These are phyloP conservation scores for Drosophila sp. DNA, from an alignment of 1,140 invertebrate genomes.

Conservation along the genomic window DNA sequence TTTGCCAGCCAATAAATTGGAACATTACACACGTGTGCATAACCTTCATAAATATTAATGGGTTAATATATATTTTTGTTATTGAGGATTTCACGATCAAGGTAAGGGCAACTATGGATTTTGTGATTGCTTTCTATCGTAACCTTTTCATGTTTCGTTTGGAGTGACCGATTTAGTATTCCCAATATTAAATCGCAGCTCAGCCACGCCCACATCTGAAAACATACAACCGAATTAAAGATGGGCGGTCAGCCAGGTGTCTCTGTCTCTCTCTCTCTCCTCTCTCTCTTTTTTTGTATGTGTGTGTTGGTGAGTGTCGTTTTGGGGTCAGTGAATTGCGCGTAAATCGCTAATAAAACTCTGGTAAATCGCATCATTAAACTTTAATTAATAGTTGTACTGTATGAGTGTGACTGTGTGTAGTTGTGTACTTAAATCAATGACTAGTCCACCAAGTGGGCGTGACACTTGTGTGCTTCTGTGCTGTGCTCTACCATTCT, in stretches of 20 bases:
- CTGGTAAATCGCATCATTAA: conserved; percentile 66
- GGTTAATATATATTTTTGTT: conserved; percentile 28
- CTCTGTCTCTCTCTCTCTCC: too few species aligned
- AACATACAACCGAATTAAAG: background rate
- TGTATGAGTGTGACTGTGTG: background rate
- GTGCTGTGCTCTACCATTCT: background rate
- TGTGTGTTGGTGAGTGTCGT: conserved; percentile 9
- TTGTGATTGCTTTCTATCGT: conserved; percentile 32
- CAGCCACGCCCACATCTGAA: conserved; percentile 25
- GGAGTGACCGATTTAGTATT: conserved; percentile 9
- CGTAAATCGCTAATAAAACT: conserved; percentile 61
- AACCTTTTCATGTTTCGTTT: conserved; percentile 23
- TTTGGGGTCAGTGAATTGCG: conserved; percentile 25
- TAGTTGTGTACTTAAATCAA: conserved; percentile 1
- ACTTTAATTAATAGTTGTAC: conserved; percentile 57
- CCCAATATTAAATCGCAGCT: conserved; percentile 32
- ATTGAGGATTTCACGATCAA: conserved; percentile 42
- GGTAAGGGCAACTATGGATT: conserved; percentile 34
- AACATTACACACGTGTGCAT: conserved; percentile 34
- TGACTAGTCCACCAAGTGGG: conserved; percentile 1
- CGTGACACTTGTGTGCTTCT: conserved; percentile 20
- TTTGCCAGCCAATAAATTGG: conserved; percentile 45
- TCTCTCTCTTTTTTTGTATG: too few species aligned
- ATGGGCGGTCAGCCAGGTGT: background rate
- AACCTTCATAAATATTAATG: conserved; percentile 78